These are phyloP conservation scores for Conus betulinus DNA, from an alignment of 1,140 invertebrate genomes.

Conservation along the genomic window DNA sequence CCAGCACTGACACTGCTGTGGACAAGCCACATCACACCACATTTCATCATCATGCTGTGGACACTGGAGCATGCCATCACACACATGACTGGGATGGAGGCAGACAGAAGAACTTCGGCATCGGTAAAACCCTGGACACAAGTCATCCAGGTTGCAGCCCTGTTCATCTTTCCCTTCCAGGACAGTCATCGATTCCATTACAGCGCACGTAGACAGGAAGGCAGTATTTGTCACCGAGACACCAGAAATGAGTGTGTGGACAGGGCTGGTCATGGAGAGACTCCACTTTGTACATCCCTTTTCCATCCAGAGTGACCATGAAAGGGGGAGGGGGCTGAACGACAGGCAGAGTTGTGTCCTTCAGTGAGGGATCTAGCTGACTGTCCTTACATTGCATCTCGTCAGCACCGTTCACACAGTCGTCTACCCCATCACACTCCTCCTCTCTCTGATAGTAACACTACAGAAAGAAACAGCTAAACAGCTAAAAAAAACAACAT, in stretches of 20 bases:
- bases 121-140: slow-evolving; percentile 41
- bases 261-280: not conserved
- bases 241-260: slow-evolving; percentile 27
- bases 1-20: slow-evolving; percentile 49
- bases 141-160: not conserved
- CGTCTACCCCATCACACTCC: not conserved
- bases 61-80: slow-evolving; percentile 37
- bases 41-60: slow-evolving; percentile 39
- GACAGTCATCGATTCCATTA: slow-evolving; percentile 31
- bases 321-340: not conserved
- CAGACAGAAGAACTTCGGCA: slow-evolving; percentile 32
- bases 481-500: not conserved
- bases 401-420: slow-evolving; percentile 12
- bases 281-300: not conserved
- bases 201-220: slow-evolving; percentile 27
- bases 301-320: not conserved
- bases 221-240: slow-evolving; percentile 7
- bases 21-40: slow-evolving; percentile 29
- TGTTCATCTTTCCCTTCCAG: slow-evolving; percentile 8
- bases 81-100: slow-evolving; percentile 25
- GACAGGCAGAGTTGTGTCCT: not conserved
- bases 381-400: not conserved
- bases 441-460: not conserved
- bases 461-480: not conserved
- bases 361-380: not conserved